Conservation (phyloP, 1,140 invertebrate species). For the Notospermus geniculatus region DNA sequence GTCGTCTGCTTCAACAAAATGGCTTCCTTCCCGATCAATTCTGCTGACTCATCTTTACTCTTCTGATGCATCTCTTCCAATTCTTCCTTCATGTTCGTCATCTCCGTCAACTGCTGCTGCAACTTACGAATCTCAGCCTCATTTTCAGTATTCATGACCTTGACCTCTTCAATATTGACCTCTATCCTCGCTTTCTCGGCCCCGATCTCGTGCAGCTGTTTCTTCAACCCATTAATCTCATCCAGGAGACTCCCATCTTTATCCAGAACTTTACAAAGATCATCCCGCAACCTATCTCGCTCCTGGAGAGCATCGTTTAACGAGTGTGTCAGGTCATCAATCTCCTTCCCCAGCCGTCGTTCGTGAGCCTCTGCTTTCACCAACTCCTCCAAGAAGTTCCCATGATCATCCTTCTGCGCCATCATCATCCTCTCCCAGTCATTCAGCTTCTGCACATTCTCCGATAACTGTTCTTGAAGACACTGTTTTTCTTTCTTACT, state of each 20-base stretch:
- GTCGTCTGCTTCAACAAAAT: background rate
- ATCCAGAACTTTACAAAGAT: conserved; percentile 38
- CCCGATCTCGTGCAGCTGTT: conserved; percentile 35
- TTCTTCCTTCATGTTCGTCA: conserved; percentile 1
- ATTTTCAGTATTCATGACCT: background rate
- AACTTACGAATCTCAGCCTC: background rate
- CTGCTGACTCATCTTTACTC: background rate
- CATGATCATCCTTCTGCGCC: conserved; percentile 45
- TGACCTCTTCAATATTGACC: conserved; percentile 23
- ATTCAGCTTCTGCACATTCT: conserved; percentile 68
- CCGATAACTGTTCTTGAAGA: conserved; percentile 36
- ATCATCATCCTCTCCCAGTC: conserved; percentile 60
- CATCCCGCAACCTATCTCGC: conserved; percentile 39
- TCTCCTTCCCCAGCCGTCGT: conserved; percentile 35
- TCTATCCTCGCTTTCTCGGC: conserved; percentile 35
- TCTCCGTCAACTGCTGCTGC: background rate
- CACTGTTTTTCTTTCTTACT: conserved; percentile 1
- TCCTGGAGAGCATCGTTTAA: conserved; percentile 43
- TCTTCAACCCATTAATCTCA: conserved; percentile 36
- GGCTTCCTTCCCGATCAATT: too few relatives aligned
- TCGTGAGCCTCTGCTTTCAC: conserved; percentile 40
- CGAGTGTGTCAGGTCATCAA: conserved; percentile 38
- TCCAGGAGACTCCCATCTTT: conserved; percentile 24
- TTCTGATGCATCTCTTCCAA: background rate
- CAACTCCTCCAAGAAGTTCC: conserved; percentile 37